Conservation (phyloP, 2,888 invertebrate species). For the Phymatocera aterrima region DNA sequence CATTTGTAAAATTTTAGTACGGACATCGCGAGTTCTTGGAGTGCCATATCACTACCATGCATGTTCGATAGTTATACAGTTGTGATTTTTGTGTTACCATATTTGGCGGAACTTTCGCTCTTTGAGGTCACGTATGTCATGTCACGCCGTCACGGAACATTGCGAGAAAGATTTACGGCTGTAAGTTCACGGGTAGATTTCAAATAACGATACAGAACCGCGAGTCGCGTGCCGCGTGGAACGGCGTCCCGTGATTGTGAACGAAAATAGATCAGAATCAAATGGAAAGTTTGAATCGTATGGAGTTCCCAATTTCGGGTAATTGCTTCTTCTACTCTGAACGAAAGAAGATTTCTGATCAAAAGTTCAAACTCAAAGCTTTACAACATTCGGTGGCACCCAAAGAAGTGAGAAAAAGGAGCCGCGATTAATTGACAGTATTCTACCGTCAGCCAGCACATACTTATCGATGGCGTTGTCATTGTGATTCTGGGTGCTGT, state of each 20-base stretch:
- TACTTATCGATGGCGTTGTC: constrained; percentile 87
- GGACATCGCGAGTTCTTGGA: constrained; percentile 36
- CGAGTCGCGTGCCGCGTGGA: constrained; percentile 27
- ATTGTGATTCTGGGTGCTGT: constrained; percentile 81
- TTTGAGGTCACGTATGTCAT: constrained; percentile 41
- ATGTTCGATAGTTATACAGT: not conserved
- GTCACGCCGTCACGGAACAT: constrained; percentile 62
- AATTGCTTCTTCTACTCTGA: not conserved
- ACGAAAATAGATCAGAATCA: constrained; percentile 23
- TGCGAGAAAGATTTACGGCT: constrained; percentile 48
- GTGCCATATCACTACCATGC: constrained; percentile 23
- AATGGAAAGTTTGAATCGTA: constrained; percentile 1
- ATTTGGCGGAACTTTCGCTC: constrained; percentile 8
- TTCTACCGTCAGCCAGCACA: constrained; percentile 81
- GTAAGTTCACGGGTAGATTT: constrained; percentile 8
- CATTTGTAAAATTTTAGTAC: not conserved
- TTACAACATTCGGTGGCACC: constrained; percentile 33
- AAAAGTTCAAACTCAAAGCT: not conserved
- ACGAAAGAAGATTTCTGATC: not conserved
- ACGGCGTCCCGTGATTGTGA: not conserved
- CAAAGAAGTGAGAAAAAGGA: constrained; percentile 32
- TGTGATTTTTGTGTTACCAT: not conserved
- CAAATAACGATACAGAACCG: not conserved
- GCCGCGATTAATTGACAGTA: constrained; percentile 41
- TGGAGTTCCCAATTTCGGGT: not conserved